Percentiles rank a stretch among this genome's conserved stretches.
These are phyloP conservation scores for Colletes collaris DNA, from an alignment of 2,888 invertebrate species.

Conservation along the genomic window DNA sequence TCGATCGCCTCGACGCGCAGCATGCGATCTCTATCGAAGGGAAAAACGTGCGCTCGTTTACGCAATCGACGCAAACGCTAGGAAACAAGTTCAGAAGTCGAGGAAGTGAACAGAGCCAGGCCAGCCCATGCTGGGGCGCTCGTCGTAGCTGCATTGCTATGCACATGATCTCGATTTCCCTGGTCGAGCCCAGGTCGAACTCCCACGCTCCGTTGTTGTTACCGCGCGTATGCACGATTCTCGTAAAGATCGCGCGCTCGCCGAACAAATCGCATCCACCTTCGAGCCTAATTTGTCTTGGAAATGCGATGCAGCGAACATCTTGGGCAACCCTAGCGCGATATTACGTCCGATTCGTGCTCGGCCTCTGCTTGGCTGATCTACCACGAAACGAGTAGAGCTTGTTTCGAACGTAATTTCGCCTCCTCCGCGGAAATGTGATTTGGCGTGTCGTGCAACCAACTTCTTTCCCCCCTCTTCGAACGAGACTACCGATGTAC, in stretches of 20 bases:
- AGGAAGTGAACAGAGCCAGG: slow-evolving; percentile 53
- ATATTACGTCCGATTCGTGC: slow-evolving; percentile 14
- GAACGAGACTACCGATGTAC: no score
- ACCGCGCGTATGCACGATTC: slow-evolving; percentile 48
- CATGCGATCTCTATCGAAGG: background rate
- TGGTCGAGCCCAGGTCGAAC: slow-evolving; percentile 60
- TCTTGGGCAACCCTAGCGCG: slow-evolving; percentile 10
- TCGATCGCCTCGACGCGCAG: background rate
- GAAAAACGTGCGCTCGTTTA: slow-evolving; percentile 29
- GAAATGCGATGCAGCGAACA: slow-evolving; percentile 18
- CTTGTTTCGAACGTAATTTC: background rate
- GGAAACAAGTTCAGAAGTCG: slow-evolving; percentile 58
- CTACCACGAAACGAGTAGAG: background rate
- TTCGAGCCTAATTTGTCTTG: slow-evolving; percentile 40
- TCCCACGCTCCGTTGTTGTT: slow-evolving; percentile 60
- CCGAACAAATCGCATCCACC: slow-evolving; percentile 48
- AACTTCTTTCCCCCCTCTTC: no score
- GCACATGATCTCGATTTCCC: slow-evolving; percentile 68
- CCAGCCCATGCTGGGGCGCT: slow-evolving; percentile 2
- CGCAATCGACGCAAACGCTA: slow-evolving; percentile 40
- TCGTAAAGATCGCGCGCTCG: slow-evolving; percentile 53
- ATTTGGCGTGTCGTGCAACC: background rate
- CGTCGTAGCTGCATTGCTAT: slow-evolving; percentile 32
- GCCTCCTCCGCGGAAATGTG: background rate
- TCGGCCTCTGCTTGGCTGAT: background rate